Conservation (phyloP, 1,140 invertebrate genomes). For the Caenorhabditis elegans region DNA sequence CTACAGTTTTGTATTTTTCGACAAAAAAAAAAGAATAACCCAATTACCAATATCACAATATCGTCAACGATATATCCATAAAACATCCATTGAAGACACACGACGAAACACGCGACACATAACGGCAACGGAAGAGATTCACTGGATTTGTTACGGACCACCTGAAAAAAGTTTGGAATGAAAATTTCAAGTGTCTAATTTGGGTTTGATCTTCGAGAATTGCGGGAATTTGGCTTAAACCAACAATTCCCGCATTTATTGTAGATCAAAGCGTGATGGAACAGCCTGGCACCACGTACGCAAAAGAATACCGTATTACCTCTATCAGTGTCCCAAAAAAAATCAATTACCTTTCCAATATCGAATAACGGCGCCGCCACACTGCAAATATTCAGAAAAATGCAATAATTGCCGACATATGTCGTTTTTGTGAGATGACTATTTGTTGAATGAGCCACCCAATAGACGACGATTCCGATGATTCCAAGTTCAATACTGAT, state of each 20-base stretch:
- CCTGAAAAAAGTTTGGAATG: no score
- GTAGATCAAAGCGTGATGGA: no score
- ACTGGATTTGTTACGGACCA: slow-evolving; percentile 54
- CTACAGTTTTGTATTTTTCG: background rate
- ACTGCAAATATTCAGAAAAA: slow-evolving; percentile 61
- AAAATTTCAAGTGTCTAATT: no score
- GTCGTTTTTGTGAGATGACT: background rate
- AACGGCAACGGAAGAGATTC: slow-evolving; percentile 62
- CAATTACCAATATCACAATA: slow-evolving; percentile 62
- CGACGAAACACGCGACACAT: slow-evolving; percentile 60
- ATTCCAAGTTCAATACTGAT: slow-evolving; percentile 38
- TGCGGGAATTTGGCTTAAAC: no score
- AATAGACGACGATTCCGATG: slow-evolving; percentile 46
- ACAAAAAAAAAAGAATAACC: background rate
- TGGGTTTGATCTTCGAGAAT: no score
- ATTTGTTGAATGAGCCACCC: slow-evolving; percentile 33
- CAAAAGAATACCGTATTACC: no score
- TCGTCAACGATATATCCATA: slow-evolving; percentile 64
- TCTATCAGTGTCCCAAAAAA: no score
- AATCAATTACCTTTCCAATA: slow-evolving; percentile 50
- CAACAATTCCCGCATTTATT: no score
- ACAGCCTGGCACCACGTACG: no score
- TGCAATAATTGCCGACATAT: slow-evolving; percentile 51
- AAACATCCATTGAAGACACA: slow-evolving; percentile 61
- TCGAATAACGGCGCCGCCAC: slow-evolving; percentile 53